A percentile compares a stretch with the other conserved stretches of the same genome.
Evolutionary conservation across 2,888 invertebrate species (phyloP).

Genomic region (Drosophila phalerata): DNA sequence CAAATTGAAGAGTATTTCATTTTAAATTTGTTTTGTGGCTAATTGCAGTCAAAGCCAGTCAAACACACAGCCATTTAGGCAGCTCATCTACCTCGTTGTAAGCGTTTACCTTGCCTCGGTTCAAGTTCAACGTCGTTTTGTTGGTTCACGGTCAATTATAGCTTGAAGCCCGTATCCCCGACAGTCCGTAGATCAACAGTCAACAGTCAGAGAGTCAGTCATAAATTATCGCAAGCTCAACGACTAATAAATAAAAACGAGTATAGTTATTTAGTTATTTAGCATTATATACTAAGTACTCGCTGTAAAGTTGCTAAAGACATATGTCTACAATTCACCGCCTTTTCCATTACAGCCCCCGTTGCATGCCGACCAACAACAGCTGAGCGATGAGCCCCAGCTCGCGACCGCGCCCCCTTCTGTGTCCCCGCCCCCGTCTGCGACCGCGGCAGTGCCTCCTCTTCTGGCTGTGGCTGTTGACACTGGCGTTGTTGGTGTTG

Average conservation of each 20-base stretch:
- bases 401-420: constrained; percentile 22
- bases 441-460: constrained; percentile 65
- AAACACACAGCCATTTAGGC: constrained; percentile 46
- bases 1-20: constrained; percentile 52
- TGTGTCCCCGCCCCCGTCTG: constrained; percentile 37
- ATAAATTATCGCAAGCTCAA: constrained; percentile 56
- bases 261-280: constrained; percentile 34
- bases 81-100: constrained; percentile 59
- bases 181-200: neutral
- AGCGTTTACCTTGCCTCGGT: constrained; percentile 52
- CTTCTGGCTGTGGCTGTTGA: constrained; percentile 79
- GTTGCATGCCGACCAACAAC: constrained; percentile 63
- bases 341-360: neutral
- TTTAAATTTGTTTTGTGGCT: constrained; percentile 45
- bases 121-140: constrained; percentile 72
- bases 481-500: constrained; percentile 80
- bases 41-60: constrained; percentile 49
- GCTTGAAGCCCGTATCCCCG: constrained; percentile 18
- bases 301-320: constrained; percentile 15
- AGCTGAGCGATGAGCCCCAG: constrained; percentile 83
- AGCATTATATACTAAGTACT: constrained; percentile 18
- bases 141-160: constrained; percentile 78
- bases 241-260: constrained; percentile 46
- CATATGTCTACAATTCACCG: constrained; percentile 4
- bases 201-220: constrained; percentile 17